Conservation (phyloP, 2,113 vertebrate species). For the Notothenia rossii region DNA sequence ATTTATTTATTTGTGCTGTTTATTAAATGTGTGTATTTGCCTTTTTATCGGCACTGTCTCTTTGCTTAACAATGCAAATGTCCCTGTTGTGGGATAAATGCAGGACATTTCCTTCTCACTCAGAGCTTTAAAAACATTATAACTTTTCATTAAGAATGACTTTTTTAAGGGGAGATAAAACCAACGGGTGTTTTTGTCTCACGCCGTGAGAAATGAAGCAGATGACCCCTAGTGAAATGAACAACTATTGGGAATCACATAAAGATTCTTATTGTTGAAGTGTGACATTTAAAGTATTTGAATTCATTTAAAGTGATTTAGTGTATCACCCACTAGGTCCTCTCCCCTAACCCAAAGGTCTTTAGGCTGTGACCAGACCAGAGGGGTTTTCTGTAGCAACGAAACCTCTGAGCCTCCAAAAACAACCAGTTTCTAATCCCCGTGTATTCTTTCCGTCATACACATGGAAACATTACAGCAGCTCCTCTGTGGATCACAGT, state of each 20-base stretch:
- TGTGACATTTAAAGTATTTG: background rate
- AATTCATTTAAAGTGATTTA: background rate
- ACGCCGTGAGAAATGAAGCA: background rate
- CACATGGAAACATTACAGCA: slow-evolving; percentile 1
- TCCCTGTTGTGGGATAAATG: too few species aligned
- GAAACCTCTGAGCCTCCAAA: background rate
- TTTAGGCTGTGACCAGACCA: background rate
- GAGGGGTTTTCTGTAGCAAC: background rate
- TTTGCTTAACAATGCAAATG: too few species aligned
- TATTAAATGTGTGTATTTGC: too few species aligned
- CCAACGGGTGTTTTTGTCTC: too few species aligned
- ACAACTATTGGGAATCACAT: background rate
- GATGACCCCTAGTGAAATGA: background rate
- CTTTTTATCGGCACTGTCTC: too few species aligned
- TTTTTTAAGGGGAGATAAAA: too few species aligned
- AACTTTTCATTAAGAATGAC: background rate
- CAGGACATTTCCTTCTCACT: too few species aligned
- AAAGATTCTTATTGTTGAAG: background rate
- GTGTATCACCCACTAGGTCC: background rate
- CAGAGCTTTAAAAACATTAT: background rate
- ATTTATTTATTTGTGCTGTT: too few species aligned
- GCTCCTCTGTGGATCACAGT: slow-evolving; percentile 8
- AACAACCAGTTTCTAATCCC: background rate
- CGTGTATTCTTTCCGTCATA: background rate
- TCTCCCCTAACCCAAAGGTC: background rate